These are phyloP conservation scores for Urophycis tenuis DNA, from an alignment of 2,797 vertebrate genomes.

Conservation along the genomic window DNA sequence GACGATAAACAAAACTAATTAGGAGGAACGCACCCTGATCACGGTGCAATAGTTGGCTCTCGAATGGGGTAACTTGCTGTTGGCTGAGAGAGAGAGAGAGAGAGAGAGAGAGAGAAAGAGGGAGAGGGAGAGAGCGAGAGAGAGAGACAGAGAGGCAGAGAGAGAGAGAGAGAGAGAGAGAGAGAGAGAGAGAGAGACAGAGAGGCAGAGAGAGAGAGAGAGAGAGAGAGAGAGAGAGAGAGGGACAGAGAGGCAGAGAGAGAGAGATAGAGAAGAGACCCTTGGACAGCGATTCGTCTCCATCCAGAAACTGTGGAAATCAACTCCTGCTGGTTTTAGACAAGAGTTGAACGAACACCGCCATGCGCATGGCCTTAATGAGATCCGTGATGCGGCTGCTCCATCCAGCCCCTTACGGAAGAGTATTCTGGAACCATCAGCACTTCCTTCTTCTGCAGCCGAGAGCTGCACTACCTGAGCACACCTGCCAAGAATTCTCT, in stretches of 20 bases:
- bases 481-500: neutral
- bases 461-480: neutral
- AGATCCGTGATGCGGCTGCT: neutral
- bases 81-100: too few species aligned
- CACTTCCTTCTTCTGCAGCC: neutral
- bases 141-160: neutral
- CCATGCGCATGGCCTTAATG: neutral
- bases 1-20: too few species aligned
- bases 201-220: neutral
- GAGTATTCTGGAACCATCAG: neutral
- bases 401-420: neutral
- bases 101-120: too few species aligned
- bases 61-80: too few species aligned
- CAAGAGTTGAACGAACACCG: neutral
- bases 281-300: too few species aligned
- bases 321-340: neutral
- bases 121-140: too few species aligned
- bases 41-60: neutral
- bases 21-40: too few species aligned
- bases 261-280: neutral
- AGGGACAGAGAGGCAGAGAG: too few species aligned
- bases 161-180: neutral
- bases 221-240: neutral
- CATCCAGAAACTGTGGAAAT: too few species aligned
- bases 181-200: neutral